Evolutionary conservation across 2,888 invertebrate species (phyloP), one percentile per base, ranked within the genome.

Genomic region (Agrotis puta): DNA sequence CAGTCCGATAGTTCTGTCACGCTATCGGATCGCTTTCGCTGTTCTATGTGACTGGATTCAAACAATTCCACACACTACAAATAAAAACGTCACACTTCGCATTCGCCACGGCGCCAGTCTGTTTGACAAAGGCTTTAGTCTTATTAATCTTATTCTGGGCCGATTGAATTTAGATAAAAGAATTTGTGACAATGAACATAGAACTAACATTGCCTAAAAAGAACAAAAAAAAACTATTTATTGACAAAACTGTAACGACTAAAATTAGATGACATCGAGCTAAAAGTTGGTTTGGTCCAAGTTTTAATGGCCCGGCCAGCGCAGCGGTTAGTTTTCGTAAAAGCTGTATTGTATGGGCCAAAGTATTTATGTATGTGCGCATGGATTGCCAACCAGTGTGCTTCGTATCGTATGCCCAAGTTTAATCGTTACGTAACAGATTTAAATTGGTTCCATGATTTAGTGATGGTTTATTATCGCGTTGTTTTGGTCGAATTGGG

Each of bases 281-380:
- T 74, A 39, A 85, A 90, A 88, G 86, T 85, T 84, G 73, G 83
- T 72, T 80, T 77, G 63, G 75, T 74, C 61, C 61, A 90, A 91
- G 87, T 90, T 91, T 90, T 90, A 91, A 90, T 90, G 88, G 88
- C 58, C 77, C 73, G 66, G 63, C 82, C 73, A 83, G 83, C 70
- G 81, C 76, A 65, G 79, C 70, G 85, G 85, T 86, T 84, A 86
- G 87, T 89, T 87, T 84, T 82, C 81, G 78, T 82, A 79, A 84
- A 83, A 84, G 83, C 85, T 83, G 81, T 84, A 86, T 86, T 85
- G 84, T 83, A 75, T 71, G 64, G 73, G 33, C 56, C 58, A 74
- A 74, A 83, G 81, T 87, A 81, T 85, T 81, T 84, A 78, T 82
- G 64, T 78, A 70, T 62, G 74, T 70, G 69, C 64, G 47, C 72